phyloP scores from a whole-genome alignment of 2,797 vertebrate genomes.

The Lagodon rhomboides region DNA sequence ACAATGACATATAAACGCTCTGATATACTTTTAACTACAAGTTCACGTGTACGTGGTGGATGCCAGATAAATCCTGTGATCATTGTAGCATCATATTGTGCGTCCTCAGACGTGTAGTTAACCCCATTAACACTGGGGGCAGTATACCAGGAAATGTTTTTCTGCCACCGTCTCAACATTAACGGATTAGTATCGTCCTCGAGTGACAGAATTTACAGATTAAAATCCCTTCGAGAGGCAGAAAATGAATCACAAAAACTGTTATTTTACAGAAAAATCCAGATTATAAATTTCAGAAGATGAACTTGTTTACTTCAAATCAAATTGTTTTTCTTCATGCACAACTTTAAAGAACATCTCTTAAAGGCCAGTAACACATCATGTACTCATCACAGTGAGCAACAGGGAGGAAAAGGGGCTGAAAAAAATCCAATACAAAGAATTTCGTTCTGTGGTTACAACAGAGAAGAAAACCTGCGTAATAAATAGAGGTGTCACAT shows the following conservation, averaged over 20 bases:
- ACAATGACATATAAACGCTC: background rate
- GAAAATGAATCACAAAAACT: background rate
- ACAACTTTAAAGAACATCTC: conserved; percentile 39
- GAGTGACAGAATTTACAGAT: background rate
- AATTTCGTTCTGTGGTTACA: background rate
- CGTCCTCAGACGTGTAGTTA: background rate
- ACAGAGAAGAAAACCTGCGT: background rate
- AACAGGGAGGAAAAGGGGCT: background rate
- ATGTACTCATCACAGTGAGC: background rate
- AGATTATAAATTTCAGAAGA: background rate
- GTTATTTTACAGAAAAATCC: background rate
- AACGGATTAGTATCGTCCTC: too few relatives aligned
- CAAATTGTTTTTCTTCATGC: background rate
- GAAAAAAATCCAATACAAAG: background rate
- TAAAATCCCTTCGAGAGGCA: background rate
- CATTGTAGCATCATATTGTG: background rate
- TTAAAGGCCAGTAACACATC: conserved; percentile 64
- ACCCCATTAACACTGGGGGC: background rate
- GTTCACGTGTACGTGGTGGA: background rate
- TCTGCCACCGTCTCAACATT: background rate
- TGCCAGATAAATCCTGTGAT: background rate
- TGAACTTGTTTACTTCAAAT: background rate
- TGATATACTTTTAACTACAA: background rate
- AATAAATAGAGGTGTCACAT: conserved; percentile 54
- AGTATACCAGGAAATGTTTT: too few relatives aligned